Evolutionary conservation across 2,888 invertebrate genomes (phyloP).

Genomic region (Calephelis perditalis): DNA sequence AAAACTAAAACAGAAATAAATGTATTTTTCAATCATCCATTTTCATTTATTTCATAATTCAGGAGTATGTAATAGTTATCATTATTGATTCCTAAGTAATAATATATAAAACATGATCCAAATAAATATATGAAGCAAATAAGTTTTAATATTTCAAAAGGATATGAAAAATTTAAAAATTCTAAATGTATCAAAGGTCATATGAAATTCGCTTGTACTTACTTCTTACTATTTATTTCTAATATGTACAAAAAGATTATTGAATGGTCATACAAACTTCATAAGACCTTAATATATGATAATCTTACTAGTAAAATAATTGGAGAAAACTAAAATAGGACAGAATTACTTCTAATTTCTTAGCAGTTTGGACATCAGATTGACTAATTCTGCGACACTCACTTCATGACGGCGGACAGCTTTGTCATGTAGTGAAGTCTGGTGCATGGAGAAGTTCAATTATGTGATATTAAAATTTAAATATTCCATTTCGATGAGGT

Average conservation of each 20-base stretch:
- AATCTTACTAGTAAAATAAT: background rate
- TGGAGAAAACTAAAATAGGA: conserved; percentile 19
- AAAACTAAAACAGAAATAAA: too few species aligned
- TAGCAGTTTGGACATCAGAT: conserved; percentile 60
- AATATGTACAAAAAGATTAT: conserved; percentile 65
- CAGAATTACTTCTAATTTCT: conserved; percentile 37
- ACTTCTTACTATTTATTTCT: conserved; percentile 52
- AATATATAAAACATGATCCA: background rate
- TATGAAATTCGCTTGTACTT: conserved; percentile 25
- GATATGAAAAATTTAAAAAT: background rate
- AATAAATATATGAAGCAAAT: background rate
- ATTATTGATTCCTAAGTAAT: too few species aligned
- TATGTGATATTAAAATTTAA: background rate
- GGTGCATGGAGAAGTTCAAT: background rate
- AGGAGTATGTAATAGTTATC: too few species aligned
- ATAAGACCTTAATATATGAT: conserved; percentile 1
- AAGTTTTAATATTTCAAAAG: background rate
- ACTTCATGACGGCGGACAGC: conserved; percentile 27
- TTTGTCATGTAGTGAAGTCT: background rate
- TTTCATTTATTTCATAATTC: too few species aligned
- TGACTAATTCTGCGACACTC: conserved; percentile 62
- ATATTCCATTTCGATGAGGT: too few species aligned
- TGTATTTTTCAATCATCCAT: too few species aligned
- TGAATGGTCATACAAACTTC: conserved; percentile 25
- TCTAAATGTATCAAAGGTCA: background rate